A percentile compares a stretch with the other conserved stretches of the same genome.
phyloP scores from a whole-genome alignment of 2,797 vertebrate genomes.

The Danio tinwini region DNA sequence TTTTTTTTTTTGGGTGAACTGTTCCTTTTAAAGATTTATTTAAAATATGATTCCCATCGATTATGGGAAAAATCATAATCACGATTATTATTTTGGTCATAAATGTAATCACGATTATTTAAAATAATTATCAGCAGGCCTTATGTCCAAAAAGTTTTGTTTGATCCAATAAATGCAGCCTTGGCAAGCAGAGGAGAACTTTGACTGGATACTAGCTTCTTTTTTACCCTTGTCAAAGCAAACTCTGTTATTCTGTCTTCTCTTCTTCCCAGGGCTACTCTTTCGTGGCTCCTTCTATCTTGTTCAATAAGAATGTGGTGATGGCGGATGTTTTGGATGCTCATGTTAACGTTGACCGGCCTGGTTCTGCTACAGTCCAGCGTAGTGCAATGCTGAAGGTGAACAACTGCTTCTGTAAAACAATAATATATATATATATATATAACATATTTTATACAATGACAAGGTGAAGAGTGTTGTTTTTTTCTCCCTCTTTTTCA shows the following conservation, averaged over 20 bases:
- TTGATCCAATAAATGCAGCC: too few species aligned
- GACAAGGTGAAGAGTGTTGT: neutral
- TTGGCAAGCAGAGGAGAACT: too few species aligned
- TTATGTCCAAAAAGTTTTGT: too few species aligned
- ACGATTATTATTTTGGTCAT: too few species aligned
- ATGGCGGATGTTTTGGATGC: constrained; percentile 85
- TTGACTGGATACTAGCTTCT: too few species aligned
- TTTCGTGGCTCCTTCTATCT: constrained; percentile 90
- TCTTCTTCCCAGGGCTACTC: constrained; percentile 86
- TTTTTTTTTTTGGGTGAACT: too few species aligned
- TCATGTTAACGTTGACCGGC: constrained; percentile 79
- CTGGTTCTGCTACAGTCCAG: constrained; percentile 85
- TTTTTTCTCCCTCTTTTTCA: constrained; percentile 57
- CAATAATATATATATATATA: too few species aligned
- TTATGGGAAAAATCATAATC: too few species aligned
- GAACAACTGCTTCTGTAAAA: neutral
- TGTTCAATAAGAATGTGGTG: constrained; percentile 90
- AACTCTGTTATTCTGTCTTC: neutral
- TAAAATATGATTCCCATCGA: too few species aligned
- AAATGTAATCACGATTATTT: too few species aligned
- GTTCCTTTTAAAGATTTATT: too few species aligned
- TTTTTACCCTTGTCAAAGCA: neutral
- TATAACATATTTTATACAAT: neutral
- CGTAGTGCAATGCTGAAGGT: constrained; percentile 92
- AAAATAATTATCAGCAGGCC: too few species aligned